Base-by-base conservation (phyloP, 2,113 vertebrate species). In the Platichthys flesus region DNA sequence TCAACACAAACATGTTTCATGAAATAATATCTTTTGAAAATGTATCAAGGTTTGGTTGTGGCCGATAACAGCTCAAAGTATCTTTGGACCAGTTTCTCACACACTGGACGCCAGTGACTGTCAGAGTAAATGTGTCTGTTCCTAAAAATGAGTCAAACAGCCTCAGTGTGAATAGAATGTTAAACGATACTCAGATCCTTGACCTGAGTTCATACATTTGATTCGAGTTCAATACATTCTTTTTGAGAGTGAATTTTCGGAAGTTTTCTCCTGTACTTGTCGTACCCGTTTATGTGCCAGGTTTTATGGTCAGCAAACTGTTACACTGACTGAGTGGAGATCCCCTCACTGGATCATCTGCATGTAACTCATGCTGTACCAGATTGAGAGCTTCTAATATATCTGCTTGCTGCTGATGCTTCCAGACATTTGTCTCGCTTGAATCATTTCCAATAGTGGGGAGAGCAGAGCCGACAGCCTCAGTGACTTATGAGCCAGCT, bases 301-400 rank as follows among this genome's bases (percentile, higher is more conserved):
- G 21, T 64, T 56, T 56, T 73, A 4, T 15, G 58, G 24, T 71
- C 47, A 59, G 73, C 67, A 67, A 60, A 59, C 42, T 83, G 45
- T 69, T 64, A 66, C 73, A 78, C 68, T 79, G 76, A 67, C 59
- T 56, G 56, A 67, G 56, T 81, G 65, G 69, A 52, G 71, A 74
- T 69, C 64, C 62, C 70, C 66, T 70, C 78, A 68, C 66, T 78
- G 76, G 23, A 62, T 85, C 67, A 70, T 79, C 67, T 21, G 63
- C 67, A 62, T 80, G 83, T 76, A 82, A 82, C 55, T 78, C 65
- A 74, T 42, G 64, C 73, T 74, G 61, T 42, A 63, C 83, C 76
- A 78, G 72, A 88, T 69, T 78, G 52, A 68, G 84, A 82, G 83
- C 71, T 81, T 90, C 82, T 84, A 75, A 85, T 67, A 73, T 72